Percentiles rank a stretch among this genome's conserved stretches.
phyloP scores from a whole-genome alignment of 2,888 invertebrate species.

The Dynastes tityus region DNA sequence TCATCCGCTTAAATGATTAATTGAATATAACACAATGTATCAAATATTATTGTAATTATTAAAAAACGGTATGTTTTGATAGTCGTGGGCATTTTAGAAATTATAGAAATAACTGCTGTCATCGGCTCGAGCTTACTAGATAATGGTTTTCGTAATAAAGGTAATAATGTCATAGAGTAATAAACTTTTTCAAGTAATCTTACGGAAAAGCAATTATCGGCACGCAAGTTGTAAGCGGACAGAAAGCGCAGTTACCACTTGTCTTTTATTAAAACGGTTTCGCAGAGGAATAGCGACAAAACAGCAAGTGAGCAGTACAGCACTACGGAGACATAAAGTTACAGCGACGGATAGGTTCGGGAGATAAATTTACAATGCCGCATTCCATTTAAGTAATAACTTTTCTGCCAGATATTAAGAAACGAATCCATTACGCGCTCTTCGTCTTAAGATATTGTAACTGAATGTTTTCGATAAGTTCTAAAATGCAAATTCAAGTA shows the following conservation, averaged over 20 bases:
- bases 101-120: background rate
- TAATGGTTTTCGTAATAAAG: constrained; percentile 31
- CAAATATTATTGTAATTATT: background rate
- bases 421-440: too few species aligned
- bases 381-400: too few species aligned
- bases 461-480: too few species aligned
- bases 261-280: constrained; percentile 13
- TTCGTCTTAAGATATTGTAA: too few species aligned
- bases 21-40: background rate
- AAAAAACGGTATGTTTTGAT: background rate
- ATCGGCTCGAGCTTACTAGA: background rate
- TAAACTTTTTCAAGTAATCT: constrained; percentile 30
- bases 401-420: too few species aligned
- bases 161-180: constrained; percentile 35
- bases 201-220: constrained; percentile 35
- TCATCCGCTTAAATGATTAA: background rate
- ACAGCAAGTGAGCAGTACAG: background rate
- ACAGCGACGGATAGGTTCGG: background rate
- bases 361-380: too few species aligned
- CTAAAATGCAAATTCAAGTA: too few species aligned
- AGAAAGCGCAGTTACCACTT: background rate
- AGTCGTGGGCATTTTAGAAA: background rate
- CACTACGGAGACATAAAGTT: background rate
- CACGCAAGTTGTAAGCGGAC: constrained; percentile 26
- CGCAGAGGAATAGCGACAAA: background rate